Evolutionary conservation across 2,797 vertebrate genomes (phyloP).

Genomic region (Megalops cyprinoides): DNA sequence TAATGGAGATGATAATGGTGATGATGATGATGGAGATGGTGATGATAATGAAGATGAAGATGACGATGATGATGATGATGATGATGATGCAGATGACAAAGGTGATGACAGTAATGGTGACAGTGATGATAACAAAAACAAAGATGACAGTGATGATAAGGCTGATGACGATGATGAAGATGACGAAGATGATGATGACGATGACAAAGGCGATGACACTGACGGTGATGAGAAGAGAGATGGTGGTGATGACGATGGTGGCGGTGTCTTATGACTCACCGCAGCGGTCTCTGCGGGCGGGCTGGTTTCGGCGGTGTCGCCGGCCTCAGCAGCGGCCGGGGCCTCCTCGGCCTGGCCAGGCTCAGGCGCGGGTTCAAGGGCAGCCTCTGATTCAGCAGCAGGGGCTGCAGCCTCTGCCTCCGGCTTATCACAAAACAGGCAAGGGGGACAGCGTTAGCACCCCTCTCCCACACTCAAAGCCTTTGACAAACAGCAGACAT

Average conservation of each 20-base stretch:
- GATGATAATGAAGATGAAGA: background rate
- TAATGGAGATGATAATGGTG: background rate
- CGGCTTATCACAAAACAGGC: conserved; percentile 37
- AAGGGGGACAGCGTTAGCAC: conserved; percentile 42
- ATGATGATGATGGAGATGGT: background rate
- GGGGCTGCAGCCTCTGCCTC: background rate
- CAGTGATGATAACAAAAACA: background rate
- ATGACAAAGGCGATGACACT: conserved; percentile 15
- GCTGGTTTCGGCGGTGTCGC: conserved; percentile 38
- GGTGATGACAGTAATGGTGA: background rate
- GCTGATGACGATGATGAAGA: background rate
- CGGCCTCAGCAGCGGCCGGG: conserved; percentile 26
- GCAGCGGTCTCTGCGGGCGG: conserved; percentile 52
- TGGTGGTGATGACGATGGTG: background rate
- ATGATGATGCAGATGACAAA: conserved; percentile 13
- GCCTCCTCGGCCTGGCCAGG: conserved; percentile 28
- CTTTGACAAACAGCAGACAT: conserved; percentile 13
- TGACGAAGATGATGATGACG: conserved; percentile 7
- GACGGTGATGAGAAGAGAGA: conserved; percentile 24
- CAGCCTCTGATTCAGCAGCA: conserved; percentile 23
- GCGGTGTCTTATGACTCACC: conserved; percentile 66
- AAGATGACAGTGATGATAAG: background rate
- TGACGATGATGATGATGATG: conserved; percentile 7
- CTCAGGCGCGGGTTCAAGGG: conserved; percentile 32
- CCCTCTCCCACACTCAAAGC: background rate